Base-by-base conservation (phyloP, 2,113 vertebrate species). In the Nothoprocta pentlandii region DNA sequence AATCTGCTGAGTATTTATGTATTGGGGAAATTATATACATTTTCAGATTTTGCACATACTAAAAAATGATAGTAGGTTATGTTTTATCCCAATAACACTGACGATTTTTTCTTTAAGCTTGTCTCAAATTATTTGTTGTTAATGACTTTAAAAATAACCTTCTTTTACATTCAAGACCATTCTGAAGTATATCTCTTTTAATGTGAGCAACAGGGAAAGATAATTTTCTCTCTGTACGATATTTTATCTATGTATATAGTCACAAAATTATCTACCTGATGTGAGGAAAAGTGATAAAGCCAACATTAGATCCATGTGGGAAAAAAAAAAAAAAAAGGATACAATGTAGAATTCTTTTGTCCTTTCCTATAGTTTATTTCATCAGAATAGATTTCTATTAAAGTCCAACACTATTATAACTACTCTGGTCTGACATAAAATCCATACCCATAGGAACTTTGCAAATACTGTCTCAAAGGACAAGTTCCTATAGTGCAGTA, bases 351-450 rank as follows among this genome's bases (percentile, higher is more conserved):
- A 2, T 6, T 74, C 1, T 59, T 58, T 64, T 85, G 66, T 17
- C 13, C 34, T 82, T 80, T 81, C 80, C 64, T 92, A 46, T 47
- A 44, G 26, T 68, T 80, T 91, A 32, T 80, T 94, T 75, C 41
- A 92, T 51, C 61, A 66, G 34, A 32, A 80, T 36, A 85, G 42
- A 90, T 56, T 96, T 97, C 81, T 94, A 78, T 94, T 96, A 93
- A 19, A 28, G 8, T 64, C 23, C 42, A 89, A 46, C 23, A 92
- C 26, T 74, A 88, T 85, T 91, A 83, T 28, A 94, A 58, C 44
- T 96, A 6, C 66, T 94, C 87, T 91, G 39, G 86, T 64, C 92
- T 95, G 95, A 93, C 92, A 95, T 78, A 96, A 96, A 97, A 97
- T 96, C 97, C 83, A 93, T 96, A 92, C 15, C 42, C 34, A 78